phyloP scores from a whole-genome alignment of 2,888 invertebrate genomes.

The Cylindroiulus punctatus region DNA sequence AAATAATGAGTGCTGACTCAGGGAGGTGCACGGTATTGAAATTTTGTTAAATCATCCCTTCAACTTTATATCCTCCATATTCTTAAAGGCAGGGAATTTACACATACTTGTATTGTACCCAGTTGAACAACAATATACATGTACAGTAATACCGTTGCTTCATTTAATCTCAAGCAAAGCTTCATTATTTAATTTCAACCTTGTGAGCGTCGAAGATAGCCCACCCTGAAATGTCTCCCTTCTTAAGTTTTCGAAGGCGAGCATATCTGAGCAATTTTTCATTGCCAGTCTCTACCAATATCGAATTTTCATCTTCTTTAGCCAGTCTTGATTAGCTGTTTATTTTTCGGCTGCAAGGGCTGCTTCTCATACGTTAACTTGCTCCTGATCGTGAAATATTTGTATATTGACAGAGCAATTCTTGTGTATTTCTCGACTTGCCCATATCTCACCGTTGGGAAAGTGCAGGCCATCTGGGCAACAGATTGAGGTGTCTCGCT shows the following conservation, averaged over 20 bases:
- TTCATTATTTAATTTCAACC: no score
- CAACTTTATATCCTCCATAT: no score
- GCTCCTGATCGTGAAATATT: background rate
- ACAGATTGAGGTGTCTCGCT: constrained; percentile 8
- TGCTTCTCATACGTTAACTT: background rate
- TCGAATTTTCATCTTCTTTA: background rate
- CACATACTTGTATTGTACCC: no score
- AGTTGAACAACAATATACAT: no score
- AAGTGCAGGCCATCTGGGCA: constrained; percentile 27
- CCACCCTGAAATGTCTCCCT: no score
- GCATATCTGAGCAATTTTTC: background rate
- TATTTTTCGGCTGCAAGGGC: background rate
- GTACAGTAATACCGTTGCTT: no score
- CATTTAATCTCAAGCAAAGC: no score
- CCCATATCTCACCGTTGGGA: background rate
- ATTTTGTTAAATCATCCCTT: no score
- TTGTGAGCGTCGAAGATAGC: no score
- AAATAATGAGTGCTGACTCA: no score
- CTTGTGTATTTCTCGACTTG: background rate
- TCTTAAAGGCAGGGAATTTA: no score
- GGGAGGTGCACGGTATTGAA: no score
- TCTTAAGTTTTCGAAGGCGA: background rate
- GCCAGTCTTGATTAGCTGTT: background rate
- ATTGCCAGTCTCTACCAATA: background rate
- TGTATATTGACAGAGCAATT: background rate